These are phyloP conservation scores for Drosophila testacea DNA, from an alignment of 2,888 invertebrate genomes.

Conservation along the genomic window DNA sequence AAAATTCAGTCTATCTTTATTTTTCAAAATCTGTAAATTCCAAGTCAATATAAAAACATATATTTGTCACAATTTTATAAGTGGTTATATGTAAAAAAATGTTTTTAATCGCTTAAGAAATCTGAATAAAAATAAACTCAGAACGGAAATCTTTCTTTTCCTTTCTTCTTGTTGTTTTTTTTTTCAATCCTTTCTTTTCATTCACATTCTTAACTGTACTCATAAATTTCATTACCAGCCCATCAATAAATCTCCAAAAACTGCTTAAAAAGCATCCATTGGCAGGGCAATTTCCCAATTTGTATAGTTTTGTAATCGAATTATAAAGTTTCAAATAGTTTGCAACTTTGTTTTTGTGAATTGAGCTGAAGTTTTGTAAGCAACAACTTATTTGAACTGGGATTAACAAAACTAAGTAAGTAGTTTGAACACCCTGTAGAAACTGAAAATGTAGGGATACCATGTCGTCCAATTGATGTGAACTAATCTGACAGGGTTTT, in stretches of 20 bases:
- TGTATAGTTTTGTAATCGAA: slow-evolving; percentile 33
- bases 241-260: slow-evolving; percentile 7
- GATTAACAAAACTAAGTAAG: slow-evolving; percentile 16
- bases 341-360: slow-evolving; percentile 18
- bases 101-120: no score
- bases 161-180: background rate
- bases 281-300: slow-evolving; percentile 13
- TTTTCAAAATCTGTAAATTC: no score
- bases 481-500: slow-evolving; percentile 36
- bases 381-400: background rate
- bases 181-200: background rate
- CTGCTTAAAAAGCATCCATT: slow-evolving; percentile 20
- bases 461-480: slow-evolving; percentile 29
- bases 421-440: slow-evolving; percentile 32
- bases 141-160: no score
- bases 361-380: slow-evolving; percentile 12
- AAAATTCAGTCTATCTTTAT: no score
- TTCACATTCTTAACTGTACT: background rate
- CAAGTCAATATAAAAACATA: no score
- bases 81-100: no score
- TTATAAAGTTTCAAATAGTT: slow-evolving; percentile 36
- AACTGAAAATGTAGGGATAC: background rate
- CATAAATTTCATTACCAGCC: background rate
- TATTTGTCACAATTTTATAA: no score
- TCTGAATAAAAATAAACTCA: no score